Evolutionary conservation across 2,888 invertebrate genomes (phyloP).

Genomic region (Laothoe populi): DNA sequence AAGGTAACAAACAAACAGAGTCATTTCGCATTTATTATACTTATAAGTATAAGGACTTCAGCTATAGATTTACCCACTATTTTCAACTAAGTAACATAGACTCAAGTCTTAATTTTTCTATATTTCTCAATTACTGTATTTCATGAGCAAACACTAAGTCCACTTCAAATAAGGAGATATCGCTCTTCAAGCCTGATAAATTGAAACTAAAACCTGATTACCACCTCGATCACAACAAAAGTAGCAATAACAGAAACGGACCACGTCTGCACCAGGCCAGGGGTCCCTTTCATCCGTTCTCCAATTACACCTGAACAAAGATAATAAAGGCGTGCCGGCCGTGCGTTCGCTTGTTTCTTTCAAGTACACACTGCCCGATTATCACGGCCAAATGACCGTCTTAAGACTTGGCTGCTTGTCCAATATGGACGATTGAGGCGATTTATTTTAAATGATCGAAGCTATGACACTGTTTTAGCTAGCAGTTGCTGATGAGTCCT

Average conservation of each 20-base stretch:
- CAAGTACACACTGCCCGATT: slow-evolving; percentile 71
- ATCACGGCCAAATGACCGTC: slow-evolving; percentile 81
- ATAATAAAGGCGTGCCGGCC: slow-evolving; percentile 60
- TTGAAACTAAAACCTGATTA: slow-evolving; percentile 10
- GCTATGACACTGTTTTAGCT: too few species aligned
- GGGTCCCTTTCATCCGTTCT: slow-evolving; percentile 39
- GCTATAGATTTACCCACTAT: too few species aligned
- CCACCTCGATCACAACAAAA: slow-evolving; percentile 16
- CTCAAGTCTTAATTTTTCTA: too few species aligned
- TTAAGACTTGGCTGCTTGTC: slow-evolving; percentile 52
- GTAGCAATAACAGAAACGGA: slow-evolving; percentile 10
- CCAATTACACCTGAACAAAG: slow-evolving; percentile 71
- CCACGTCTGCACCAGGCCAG: background rate
- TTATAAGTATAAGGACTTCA: too few species aligned
- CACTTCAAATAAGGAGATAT: too few species aligned
- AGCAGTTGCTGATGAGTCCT: too few species aligned
- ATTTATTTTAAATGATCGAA: background rate
- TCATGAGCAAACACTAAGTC: too few species aligned
- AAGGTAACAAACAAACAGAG: too few species aligned
- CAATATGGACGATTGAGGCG: slow-evolving; percentile 37
- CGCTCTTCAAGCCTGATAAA: too few species aligned
- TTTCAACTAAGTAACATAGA: too few species aligned
- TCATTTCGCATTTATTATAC: too few species aligned
- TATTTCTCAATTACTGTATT: too few species aligned
- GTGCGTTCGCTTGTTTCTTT: slow-evolving; percentile 57